phyloP scores from a whole-genome alignment of 2,113 vertebrate genomes.

The Nothobranchius kuhntae region DNA sequence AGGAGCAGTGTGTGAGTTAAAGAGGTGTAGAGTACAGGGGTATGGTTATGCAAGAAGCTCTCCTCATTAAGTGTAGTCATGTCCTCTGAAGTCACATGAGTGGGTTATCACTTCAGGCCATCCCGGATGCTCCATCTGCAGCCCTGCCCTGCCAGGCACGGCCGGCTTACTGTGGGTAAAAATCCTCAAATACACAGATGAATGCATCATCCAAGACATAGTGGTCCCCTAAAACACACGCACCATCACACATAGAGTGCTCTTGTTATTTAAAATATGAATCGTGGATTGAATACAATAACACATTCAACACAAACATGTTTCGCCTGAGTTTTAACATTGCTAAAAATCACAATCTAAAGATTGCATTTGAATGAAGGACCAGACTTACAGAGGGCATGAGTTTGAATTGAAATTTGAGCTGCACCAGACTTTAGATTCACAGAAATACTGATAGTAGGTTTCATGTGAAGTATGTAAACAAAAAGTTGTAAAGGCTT shows the following conservation, averaged over 20 bases:
- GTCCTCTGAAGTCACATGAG: conserved; percentile 5
- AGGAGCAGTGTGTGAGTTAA: neutral
- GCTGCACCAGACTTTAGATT: too few species aligned
- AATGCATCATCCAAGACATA: neutral
- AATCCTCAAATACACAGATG: conserved; percentile 17
- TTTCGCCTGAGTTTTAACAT: too few species aligned
- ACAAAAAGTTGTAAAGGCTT: too few species aligned
- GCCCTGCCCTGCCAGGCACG: conserved; percentile 32
- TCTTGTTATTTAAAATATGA: neutral
- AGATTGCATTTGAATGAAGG: too few species aligned
- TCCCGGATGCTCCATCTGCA: conserved; percentile 46
- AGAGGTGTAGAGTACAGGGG: neutral
- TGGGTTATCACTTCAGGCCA: conserved; percentile 21
- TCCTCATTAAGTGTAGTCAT: neutral
- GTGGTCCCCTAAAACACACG: neutral
- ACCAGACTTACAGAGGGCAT: too few species aligned
- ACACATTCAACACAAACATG: too few species aligned
- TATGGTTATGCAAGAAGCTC: neutral
- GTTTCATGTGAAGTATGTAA: too few species aligned
- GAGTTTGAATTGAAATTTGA: too few species aligned
- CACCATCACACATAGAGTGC: neutral
- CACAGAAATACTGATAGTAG: too few species aligned
- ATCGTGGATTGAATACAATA: too few species aligned
- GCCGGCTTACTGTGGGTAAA: conserved; percentile 27
- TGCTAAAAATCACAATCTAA: too few species aligned